Evolutionary conservation across 2,888 invertebrate genomes (phyloP), one percentile per base, ranked within the genome.

Genomic region (Erebia aethiops): DNA sequence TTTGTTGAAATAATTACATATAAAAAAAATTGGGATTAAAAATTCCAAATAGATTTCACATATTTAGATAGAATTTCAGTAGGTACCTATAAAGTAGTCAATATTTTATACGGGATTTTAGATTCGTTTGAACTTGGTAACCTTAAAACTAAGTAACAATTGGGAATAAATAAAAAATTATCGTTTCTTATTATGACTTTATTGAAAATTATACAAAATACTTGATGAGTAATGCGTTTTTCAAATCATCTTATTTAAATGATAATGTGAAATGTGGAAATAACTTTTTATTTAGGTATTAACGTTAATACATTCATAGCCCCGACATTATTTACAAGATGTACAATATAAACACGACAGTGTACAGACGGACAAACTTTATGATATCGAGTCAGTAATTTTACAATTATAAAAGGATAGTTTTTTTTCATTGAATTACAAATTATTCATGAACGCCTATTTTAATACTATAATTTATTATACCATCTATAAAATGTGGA

Each of bases 131-230:
- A 58, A 35, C 57, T 58, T n/a, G 9, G 14, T 10, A 11, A 14
- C 16, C 41, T 41, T 16, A n/a, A n/a, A n/a, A 3, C 82, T 80
- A 75, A 72, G 11, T 43, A 54, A 68, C n/a, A 18, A 18, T 13
- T 14, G 57, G 69, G 58, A 58, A 58, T 69, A 52, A 49, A 61
- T 56, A 66, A 65, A 16, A 69, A 43, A 26, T 35, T 10, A n/a
- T 52, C 43, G 43, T 71, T 70, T 67, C 64, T 67, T 71, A 75
- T 75, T 78, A 76, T 78, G 75, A 79, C 77, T 81, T 81, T 81
- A 80, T 81, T 81, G 77, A 77, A 81, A 81, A 81, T 79, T 77
- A 81, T 81, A 81, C 77, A 80, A 80, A 80, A 80, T 77, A 74
- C 75, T 77, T 66, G 74, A 78, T 76, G 77, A 75, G 70, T 63